Evolutionary conservation across 2,797 vertebrate genomes (phyloP).

Genomic region (Xiphophorus birchmanni): DNA sequence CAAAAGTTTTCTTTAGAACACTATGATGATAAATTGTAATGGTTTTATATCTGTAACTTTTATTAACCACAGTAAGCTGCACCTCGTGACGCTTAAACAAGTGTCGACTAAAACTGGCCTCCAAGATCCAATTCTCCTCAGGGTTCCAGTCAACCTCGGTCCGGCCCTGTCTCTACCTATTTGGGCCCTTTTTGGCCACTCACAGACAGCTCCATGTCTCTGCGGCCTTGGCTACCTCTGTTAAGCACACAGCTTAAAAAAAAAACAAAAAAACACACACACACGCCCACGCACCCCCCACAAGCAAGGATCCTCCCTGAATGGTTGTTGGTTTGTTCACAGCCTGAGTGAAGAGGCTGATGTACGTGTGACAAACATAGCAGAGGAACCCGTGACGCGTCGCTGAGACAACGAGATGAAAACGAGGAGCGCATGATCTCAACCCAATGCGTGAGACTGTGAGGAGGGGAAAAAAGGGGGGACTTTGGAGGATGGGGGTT

Average conservation of each 20-base stretch:
- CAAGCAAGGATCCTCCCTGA: not conserved
- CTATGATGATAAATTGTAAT: not conserved
- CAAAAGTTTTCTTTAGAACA: not conserved
- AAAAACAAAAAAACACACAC: not conserved
- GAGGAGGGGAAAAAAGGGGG: not conserved
- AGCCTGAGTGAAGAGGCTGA: conserved; percentile 34
- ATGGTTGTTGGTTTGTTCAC: conserved; percentile 11
- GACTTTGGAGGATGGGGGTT: conserved; percentile 2
- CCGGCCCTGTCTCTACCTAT: conserved; percentile 43
- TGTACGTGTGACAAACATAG: conserved; percentile 55
- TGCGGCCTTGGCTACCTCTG: conserved; percentile 38
- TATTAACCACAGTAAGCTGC: not conserved
- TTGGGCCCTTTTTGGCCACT: conserved; percentile 36
- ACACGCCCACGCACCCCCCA: not conserved
- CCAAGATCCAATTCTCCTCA: not conserved
- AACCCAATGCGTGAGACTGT: conserved; percentile 43
- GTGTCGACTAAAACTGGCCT: not conserved
- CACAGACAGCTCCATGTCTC: conserved; percentile 15
- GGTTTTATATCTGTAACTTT: not conserved
- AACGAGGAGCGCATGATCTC: conserved; percentile 73
- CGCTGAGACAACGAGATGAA: conserved; percentile 48
- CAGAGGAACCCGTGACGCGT: conserved; percentile 64
- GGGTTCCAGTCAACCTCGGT: conserved; percentile 5
- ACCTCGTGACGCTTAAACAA: not conserved
- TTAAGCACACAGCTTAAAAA: conserved; percentile 12